phyloP scores from a whole-genome alignment of 2,113 vertebrate species.

The Sclerurus mexicanus region DNA sequence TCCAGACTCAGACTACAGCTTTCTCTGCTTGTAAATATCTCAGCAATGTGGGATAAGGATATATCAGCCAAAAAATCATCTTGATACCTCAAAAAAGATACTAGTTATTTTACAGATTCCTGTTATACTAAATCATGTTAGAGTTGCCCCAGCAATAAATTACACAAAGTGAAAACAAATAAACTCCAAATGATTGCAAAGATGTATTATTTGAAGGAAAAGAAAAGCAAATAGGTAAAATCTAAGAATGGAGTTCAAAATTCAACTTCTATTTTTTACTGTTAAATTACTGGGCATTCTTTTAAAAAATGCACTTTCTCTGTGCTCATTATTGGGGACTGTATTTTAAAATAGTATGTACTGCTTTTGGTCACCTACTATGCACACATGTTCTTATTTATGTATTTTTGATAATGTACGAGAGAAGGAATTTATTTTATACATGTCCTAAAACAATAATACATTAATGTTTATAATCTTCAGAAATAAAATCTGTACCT shows the following conservation, averaged over 20 bases:
- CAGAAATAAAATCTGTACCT: not conserved
- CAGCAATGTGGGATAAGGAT: not conserved
- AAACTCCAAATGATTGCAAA: not conserved
- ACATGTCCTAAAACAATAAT: not conserved
- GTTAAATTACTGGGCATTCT: not conserved
- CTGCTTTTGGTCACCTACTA: not conserved
- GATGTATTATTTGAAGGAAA: not conserved
- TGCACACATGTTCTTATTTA: not conserved
- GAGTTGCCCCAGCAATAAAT: not conserved
- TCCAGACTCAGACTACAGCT: not conserved
- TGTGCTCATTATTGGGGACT: not conserved
- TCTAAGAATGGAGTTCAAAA: not conserved
- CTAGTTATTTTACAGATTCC: not conserved
- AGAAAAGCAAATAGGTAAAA: constrained; percentile 1
- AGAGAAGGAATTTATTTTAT: not conserved
- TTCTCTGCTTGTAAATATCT: not conserved
- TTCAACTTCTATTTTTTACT: not conserved
- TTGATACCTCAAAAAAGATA: not conserved
- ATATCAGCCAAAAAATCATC: not conserved
- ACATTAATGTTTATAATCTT: not conserved
- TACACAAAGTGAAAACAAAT: not conserved
- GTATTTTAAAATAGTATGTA: not conserved
- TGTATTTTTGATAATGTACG: not conserved
- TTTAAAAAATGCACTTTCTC: not conserved
- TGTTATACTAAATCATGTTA: not conserved